A percentile compares a stretch with the other conserved stretches of the same genome.
These are phyloP conservation scores for Alloscopus bannaensis DNA, from an alignment of 2,888 invertebrate species.

Conservation along the genomic window DNA sequence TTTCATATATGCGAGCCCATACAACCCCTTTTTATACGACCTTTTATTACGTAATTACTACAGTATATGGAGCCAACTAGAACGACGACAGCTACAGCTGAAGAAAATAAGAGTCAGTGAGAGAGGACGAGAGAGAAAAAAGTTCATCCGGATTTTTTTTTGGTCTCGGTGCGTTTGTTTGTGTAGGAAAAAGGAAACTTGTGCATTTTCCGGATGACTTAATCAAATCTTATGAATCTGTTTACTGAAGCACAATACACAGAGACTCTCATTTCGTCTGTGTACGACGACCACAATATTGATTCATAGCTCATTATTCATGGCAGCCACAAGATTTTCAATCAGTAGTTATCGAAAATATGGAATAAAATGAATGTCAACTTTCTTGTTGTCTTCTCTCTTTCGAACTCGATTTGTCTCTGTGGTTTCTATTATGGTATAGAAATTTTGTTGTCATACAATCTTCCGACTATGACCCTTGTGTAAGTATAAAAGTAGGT, in stretches of 20 bases:
- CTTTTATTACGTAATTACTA: constrained; percentile 21
- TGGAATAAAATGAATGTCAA: constrained; percentile 9
- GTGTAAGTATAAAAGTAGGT: too few species aligned
- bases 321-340: constrained; percentile 48
- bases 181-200: constrained; percentile 31
- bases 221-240: constrained; percentile 45
- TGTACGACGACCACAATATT: constrained; percentile 21
- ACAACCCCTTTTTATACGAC: background rate
- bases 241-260: constrained; percentile 52
- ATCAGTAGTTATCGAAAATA: constrained; percentile 48
- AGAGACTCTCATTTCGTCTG: background rate
- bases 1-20: background rate
- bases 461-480: too few species aligned
- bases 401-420: background rate
- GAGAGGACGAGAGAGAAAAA: constrained; percentile 12
- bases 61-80: background rate
- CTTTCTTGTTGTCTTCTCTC: background rate
- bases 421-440: too few species aligned
- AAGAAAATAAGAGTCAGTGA: background rate
- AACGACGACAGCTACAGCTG: background rate
- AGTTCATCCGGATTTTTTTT: constrained; percentile 1
- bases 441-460: too few species aligned
- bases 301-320: constrained; percentile 32
- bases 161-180: background rate
- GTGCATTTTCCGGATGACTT: constrained; percentile 48